phyloP scores from a whole-genome alignment of 30 jellyfish, hydroid and myxozoan species.

The Pelagia noctiluca region DNA sequence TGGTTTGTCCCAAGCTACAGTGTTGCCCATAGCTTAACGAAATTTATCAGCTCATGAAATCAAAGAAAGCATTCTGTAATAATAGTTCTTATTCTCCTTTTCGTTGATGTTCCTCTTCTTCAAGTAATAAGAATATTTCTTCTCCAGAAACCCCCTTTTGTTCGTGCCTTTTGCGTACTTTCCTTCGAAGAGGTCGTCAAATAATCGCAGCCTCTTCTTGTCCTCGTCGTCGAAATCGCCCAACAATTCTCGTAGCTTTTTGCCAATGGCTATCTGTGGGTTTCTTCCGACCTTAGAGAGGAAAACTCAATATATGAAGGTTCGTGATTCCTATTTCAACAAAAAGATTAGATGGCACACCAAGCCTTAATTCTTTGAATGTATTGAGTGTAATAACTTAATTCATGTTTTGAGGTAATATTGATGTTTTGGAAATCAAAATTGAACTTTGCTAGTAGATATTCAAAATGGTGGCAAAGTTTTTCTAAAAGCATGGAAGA shows the following conservation, averaged over 20 bases:
- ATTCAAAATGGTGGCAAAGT: no score
- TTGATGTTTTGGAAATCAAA: no score
- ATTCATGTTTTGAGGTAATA: no score
- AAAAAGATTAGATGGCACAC: no score
- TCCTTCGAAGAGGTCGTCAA: constrained; percentile 42
- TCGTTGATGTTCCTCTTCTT: constrained; percentile 4
- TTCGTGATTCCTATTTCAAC: no score
- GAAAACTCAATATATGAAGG: not conserved
- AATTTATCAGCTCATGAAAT: not conserved
- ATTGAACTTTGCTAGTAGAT: no score
- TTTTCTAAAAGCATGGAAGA: no score
- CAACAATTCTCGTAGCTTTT: constrained; percentile 53
- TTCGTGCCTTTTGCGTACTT: constrained; percentile 37
- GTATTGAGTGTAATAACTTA: no score
- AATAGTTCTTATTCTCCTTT: not conserved
- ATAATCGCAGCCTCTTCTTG: not conserved
- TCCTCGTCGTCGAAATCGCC: constrained; percentile 60
- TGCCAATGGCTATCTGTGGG: constrained; percentile 53
- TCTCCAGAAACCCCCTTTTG: constrained; percentile 15
- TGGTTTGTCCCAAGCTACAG: no score
- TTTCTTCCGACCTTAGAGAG: constrained; percentile 50
- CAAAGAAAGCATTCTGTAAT: constrained; percentile 32
- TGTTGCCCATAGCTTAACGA: constrained; percentile 1
- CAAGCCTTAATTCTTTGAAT: no score
- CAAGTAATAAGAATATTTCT: constrained; percentile 30